phyloP scores from a whole-genome alignment of 2,113 vertebrate genomes.

The Hylia prasina region DNA sequence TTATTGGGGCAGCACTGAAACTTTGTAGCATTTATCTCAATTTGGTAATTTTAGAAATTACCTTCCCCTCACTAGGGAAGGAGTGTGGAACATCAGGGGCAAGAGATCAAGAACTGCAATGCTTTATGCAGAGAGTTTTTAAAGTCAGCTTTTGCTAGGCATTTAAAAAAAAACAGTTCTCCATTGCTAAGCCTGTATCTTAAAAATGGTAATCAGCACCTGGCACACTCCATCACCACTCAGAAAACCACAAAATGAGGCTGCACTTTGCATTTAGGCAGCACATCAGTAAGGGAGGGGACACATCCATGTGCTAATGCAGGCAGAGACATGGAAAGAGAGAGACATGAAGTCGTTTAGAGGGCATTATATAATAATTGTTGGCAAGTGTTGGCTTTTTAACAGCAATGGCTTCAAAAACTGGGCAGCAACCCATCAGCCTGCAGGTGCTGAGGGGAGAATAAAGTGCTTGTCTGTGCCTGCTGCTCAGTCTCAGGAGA shows the following conservation, averaged over 20 bases:
- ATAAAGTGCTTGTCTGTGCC: conserved; percentile 31
- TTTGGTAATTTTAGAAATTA: background rate
- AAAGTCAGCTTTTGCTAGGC: background rate
- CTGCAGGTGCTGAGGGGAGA: background rate
- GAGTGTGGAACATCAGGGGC: background rate
- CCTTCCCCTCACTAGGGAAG: background rate
- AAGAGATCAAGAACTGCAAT: background rate
- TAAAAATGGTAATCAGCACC: background rate
- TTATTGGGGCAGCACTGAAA: background rate
- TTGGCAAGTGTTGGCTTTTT: conserved; percentile 31
- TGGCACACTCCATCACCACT: background rate
- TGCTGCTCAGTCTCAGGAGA: conserved; percentile 4
- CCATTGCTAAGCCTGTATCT: background rate
- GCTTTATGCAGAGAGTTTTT: background rate
- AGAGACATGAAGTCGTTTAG: background rate
- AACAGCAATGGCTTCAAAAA: conserved; percentile 12
- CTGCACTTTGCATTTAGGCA: background rate
- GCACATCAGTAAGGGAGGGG: background rate
- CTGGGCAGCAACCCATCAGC: conserved; percentile 12
- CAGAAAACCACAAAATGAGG: background rate
- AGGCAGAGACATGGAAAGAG: background rate
- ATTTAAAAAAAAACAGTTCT: background rate
- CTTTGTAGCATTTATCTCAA: background rate
- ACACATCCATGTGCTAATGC: background rate
- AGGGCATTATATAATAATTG: conserved; percentile 25